Evolutionary conservation across 2,888 invertebrate species (phyloP).

Genomic region (Pediacus dermestoides): DNA sequence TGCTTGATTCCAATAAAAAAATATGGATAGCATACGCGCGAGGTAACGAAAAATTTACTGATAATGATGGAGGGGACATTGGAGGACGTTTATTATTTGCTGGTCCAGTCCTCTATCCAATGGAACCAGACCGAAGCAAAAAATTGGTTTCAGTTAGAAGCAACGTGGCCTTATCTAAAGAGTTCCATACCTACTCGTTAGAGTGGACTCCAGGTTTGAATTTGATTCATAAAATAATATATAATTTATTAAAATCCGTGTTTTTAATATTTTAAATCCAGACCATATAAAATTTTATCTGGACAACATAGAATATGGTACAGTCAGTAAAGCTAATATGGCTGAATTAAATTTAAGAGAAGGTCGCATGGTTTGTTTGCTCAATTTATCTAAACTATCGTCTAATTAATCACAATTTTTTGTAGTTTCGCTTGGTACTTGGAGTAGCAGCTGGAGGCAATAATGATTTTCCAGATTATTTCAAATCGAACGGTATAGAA

Average conservation of each 20-base stretch:
- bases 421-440: conserved; percentile 63
- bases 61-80: conserved; percentile 44
- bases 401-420: conserved; percentile 10
- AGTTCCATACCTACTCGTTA: conserved; percentile 62
- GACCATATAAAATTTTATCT: conserved; percentile 43
- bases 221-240: not conserved
- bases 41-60: conserved; percentile 44
- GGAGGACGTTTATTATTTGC: conserved; percentile 52
- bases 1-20: conserved; percentile 24
- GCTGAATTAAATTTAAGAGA: not conserved
- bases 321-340: conserved; percentile 17
- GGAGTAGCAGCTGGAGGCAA: conserved; percentile 71
- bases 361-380: not conserved
- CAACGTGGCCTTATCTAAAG: conserved; percentile 51
- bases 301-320: conserved; percentile 46
- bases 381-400: conserved; percentile 5
- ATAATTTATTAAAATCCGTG: not conserved
- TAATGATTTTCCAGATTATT: conserved; percentile 61
- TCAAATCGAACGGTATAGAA: conserved; percentile 41
- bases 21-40: conserved; percentile 44
- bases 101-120: conserved; percentile 49
- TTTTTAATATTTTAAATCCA: conserved; percentile 21
- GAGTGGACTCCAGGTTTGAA: conserved; percentile 62
- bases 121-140: conserved; percentile 26
- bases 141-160: conserved; percentile 20